These are phyloP conservation scores for Pedionomus torquatus DNA, from an alignment of 2,113 vertebrate genomes.

Conservation along the genomic window DNA sequence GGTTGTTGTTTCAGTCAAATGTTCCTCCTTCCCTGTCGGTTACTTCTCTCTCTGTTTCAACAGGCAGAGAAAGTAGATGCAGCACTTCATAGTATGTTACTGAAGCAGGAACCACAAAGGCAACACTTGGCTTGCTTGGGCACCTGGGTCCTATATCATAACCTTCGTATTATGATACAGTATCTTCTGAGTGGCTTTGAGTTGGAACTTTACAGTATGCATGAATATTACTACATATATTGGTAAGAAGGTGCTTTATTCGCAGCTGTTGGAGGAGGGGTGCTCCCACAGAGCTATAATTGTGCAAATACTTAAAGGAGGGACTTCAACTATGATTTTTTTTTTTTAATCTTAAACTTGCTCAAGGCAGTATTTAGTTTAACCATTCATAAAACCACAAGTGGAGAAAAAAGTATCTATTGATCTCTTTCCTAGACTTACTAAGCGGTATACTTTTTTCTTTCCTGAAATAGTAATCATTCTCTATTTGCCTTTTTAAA, in stretches of 20 bases:
- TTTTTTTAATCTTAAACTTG: neutral
- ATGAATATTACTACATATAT: conserved; percentile 99
- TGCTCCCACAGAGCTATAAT: neutral
- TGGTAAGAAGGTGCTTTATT: conserved; percentile 80
- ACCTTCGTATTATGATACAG: conserved; percentile 97
- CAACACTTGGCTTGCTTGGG: conserved; percentile 96
- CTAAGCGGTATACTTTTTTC: neutral
- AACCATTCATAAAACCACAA: neutral
- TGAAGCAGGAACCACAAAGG: conserved; percentile 96
- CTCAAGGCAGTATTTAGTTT: neutral
- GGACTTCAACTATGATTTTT: neutral
- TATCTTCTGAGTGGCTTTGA: conserved; percentile 99
- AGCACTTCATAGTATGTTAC: conserved; percentile 91
- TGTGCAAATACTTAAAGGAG: neutral
- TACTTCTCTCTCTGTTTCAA: neutral
- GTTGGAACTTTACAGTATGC: conserved; percentile 98
- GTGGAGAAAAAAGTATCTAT: neutral
- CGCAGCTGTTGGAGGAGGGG: neutral
- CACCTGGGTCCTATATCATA: conserved; percentile 98
- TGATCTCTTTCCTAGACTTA: neutral
- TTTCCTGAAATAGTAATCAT: neutral
- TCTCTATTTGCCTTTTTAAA: neutral
- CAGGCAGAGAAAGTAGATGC: conserved; percentile 98
- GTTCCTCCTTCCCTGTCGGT: neutral
- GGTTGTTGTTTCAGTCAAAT: neutral